A percentile compares a stretch with the other conserved stretches of the same genome.
phyloP scores from a whole-genome alignment of 1,140 invertebrate genomes.

The Coboldia fuscipes region DNA sequence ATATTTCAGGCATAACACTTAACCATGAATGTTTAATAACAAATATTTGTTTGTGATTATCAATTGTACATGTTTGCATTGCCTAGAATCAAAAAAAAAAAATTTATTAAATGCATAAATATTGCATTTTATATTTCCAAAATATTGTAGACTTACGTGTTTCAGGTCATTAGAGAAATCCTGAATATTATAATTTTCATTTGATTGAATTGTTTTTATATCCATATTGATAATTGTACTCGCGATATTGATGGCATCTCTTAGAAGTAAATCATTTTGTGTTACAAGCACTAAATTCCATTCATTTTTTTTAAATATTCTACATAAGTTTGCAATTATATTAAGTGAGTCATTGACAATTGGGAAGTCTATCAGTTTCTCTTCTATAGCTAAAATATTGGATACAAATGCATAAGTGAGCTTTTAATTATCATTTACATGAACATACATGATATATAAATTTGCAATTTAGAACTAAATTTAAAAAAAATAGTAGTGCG shows the following conservation, averaged over 20 bases:
- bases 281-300: conserved; percentile 55
- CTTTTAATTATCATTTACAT: no score
- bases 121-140: not conserved
- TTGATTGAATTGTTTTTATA: conserved; percentile 25
- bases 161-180: conserved; percentile 27
- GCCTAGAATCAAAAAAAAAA: conserved; percentile 18
- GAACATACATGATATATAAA: no score
- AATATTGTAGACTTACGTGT: conserved; percentile 10
- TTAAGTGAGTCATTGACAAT: conserved; percentile 42
- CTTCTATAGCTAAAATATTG: conserved; percentile 11
- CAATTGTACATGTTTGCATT: conserved; percentile 60
- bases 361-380: conserved; percentile 24
- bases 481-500: no score
- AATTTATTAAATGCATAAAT: not conserved
- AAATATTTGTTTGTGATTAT: conserved; percentile 53
- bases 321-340: conserved; percentile 36
- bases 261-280: conserved; percentile 51
- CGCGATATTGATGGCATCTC: conserved; percentile 48
- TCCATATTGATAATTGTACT: conserved; percentile 46
- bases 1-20: conserved; percentile 37
- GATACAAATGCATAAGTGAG: no score
- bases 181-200: conserved; percentile 9
- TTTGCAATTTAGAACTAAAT: no score
- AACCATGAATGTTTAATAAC: conserved; percentile 51
- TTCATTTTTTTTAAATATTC: conserved; percentile 32